phyloP scores from a whole-genome alignment of 2,888 invertebrate species.

The Nomada ruficornis region DNA sequence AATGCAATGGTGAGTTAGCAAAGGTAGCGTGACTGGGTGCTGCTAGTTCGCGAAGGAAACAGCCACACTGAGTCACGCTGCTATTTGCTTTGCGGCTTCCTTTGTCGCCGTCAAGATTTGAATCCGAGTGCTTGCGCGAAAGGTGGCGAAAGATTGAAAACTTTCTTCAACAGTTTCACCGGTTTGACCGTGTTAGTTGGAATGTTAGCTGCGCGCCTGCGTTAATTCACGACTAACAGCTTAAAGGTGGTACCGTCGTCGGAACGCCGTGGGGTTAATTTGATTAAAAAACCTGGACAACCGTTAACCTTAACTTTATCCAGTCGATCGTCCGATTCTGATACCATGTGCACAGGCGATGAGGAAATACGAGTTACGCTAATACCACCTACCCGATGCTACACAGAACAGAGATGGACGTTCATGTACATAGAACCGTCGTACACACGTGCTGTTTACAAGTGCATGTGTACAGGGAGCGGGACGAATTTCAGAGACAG shows the following conservation, averaged over 20 bases:
- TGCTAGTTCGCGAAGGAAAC: conserved; percentile 15
- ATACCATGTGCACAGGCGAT: conserved; percentile 45
- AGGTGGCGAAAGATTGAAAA: background rate
- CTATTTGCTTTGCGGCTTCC: conserved; percentile 10
- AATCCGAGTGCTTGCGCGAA: background rate
- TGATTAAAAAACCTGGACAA: conserved; percentile 16
- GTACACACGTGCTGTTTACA: conserved; percentile 43
- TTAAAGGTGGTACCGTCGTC: background rate
- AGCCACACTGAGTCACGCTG: conserved; percentile 16
- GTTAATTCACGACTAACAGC: too few relatives aligned
- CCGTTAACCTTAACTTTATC: conserved; percentile 45
- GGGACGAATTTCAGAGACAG: conserved; percentile 69
- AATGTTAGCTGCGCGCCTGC: too few relatives aligned
- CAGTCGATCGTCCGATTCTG: conserved; percentile 62
- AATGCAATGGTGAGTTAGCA: conserved; percentile 15
- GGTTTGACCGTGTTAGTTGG: too few relatives aligned
- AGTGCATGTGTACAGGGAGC: conserved; percentile 50
- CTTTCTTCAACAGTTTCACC: background rate
- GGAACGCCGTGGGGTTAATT: background rate
- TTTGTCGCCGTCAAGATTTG: conserved; percentile 20
- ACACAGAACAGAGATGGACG: conserved; percentile 33
- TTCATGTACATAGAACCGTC: background rate
- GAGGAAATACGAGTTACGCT: conserved; percentile 50
- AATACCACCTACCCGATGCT: conserved; percentile 35
- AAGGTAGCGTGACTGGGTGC: conserved; percentile 34